Evolutionary conservation across 1,140 invertebrate species (phyloP), one percentile per base, ranked within the genome.

Genomic region (Chironomus striatipennis): DNA sequence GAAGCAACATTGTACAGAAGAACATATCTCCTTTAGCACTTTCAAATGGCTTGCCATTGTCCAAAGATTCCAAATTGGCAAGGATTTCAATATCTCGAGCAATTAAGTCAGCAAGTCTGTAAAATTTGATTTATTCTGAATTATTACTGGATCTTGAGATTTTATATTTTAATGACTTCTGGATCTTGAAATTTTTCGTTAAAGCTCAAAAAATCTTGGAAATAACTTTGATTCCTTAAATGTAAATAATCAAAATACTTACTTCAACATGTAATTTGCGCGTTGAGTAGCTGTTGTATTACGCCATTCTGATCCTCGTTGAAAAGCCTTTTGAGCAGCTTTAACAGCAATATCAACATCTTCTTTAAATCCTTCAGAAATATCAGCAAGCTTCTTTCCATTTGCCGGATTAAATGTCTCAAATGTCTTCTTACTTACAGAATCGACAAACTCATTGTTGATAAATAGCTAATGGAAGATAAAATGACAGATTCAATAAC

Each of bases 31-130:
- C 83, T 20, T 84, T 83, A 1, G 90, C 83, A 20, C 85, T 81
- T 10, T 80, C 80, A 73, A 87, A 88, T 7, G 90, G 89, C 80
- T 93, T 93, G 9, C 92, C 92, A 83, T 89, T 90, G 81, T 93
- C 90, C 57, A 91, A 77, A 0, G 89, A 88, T 80, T 93, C 91
- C 43, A 88, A 79, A 65, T 57, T 75, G 78, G 90, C 88, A 17
- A 95, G 78, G 76, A 91, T 88, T n/a, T 86, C 82, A 17, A 79
- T 77, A 78, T 95, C 89, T 75, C 90, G 85, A 72, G 90, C 87
- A 9, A 94, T 85, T 1, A 94, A 82, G 77, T 91, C 90, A 47
- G 91, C 90, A 21, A 94, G 82, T 83, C 90, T 83, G 15, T 81
- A 34, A 73, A 17, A n/a, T 2, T 73, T 34, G 15, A 7, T 42